Evolutionary conservation across 2,797 vertebrate genomes (phyloP), one percentile per base, ranked within the genome.

Genomic region (Chaunax sp.): DNA sequence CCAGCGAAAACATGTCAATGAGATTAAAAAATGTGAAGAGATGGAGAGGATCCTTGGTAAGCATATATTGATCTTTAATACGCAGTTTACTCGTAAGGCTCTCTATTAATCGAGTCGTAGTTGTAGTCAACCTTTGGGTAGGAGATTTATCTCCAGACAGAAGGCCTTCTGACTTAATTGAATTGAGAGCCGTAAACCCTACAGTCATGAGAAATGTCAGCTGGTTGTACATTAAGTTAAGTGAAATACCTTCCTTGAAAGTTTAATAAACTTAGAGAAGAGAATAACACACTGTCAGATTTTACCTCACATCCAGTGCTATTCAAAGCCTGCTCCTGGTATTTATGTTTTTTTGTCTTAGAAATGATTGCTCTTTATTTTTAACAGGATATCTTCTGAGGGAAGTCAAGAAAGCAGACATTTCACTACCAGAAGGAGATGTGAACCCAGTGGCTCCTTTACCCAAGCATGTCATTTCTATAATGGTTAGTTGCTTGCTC

Each of bases 11-110:
- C 95, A 97, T 55, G 97, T 99, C 68, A 96, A 90, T 18, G 98
- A 99, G 91, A 95, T 98, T 35, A 98, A 99, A 92, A 95, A 95
- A 57, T 99, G 97, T 83, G 97, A 99, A 88, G 97, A 98, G 64
- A 96, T 99, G 91, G 98, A 99, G 84, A 94, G 96, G 78, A 98
- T 99, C 80, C 89, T 99, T 16, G 97, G 98, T 99, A 90, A 94
- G 94, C 0, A 61, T 33, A 26, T n/a, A 4, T 16, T 52, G 0
- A 37, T 41, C 18, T 75, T 37, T 40, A 11, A 35, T 35, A 0
- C 18, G 0, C 20, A 26, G 0, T 28, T 35, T 22, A 20, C 4
- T 3, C 28, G 0, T 33, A 8, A 47, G 8, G 13, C 3, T 2
- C 0, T 41, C 2, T 56, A 6, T 38, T 61, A 4, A 38, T 9